Conservation (phyloP, 2,113 vertebrate species). For the Xiphorhynchus elegans region DNA sequence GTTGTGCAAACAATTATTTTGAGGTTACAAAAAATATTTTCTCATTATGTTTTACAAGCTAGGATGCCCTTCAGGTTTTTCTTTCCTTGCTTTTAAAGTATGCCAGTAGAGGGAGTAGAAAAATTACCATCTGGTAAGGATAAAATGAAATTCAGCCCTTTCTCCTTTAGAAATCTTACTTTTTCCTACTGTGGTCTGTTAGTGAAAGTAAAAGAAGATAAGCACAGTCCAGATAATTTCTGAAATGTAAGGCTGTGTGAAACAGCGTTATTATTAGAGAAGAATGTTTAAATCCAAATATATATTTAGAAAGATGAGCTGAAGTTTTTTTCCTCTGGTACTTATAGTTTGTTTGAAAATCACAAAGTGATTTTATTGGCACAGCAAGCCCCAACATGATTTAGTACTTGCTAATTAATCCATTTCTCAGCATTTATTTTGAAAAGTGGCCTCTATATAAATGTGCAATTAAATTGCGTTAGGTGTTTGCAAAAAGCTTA, state of each 20-base stretch:
- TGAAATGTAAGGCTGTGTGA: neutral
- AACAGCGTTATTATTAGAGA: neutral
- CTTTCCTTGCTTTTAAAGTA: neutral
- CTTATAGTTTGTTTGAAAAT: neutral
- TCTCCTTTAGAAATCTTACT: neutral
- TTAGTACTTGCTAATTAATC: neutral
- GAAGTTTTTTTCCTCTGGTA: neutral
- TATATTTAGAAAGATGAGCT: neutral
- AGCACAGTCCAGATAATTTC: neutral
- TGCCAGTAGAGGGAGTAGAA: slow-evolving; percentile 40
- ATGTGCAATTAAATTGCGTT: neutral
- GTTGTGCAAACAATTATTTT: neutral
- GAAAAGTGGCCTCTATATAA: neutral
- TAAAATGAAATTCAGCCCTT: neutral
- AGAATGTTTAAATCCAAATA: neutral
- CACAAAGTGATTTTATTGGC: neutral
- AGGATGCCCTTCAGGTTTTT: neutral
- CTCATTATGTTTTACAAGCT: neutral
- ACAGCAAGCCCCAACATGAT: neutral
- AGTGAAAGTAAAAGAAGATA: neutral
- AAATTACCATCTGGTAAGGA: neutral
- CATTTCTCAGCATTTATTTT: neutral
- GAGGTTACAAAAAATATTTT: neutral
- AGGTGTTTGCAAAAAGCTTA: neutral
- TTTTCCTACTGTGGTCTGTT: neutral